A percentile compares a stretch with the other conserved stretches of the same genome.
phyloP scores from a whole-genome alignment of 35 echinoderm and acorn worm genomes.

The Heliocidaris erythrogramma region DNA sequence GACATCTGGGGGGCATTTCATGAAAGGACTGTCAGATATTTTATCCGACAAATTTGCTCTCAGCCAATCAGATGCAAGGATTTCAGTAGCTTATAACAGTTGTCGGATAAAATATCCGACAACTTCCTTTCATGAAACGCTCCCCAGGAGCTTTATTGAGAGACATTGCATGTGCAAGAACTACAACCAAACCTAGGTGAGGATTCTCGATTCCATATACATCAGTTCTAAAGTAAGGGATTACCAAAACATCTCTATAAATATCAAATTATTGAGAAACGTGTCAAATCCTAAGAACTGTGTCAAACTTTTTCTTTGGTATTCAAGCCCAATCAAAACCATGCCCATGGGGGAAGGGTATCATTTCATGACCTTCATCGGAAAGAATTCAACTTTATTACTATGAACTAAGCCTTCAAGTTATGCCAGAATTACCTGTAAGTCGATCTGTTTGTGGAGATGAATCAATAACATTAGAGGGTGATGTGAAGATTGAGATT shows the following conservation, averaged over 20 bases:
- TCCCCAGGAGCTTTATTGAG: background rate
- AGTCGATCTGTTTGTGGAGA: background rate
- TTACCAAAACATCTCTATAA: background rate
- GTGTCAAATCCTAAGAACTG: background rate
- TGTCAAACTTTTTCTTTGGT: background rate
- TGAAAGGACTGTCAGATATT: too few relatives aligned
- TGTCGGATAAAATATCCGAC: too few relatives aligned
- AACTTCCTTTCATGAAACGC: too few relatives aligned
- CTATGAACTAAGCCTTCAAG: background rate
- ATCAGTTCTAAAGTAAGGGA: background rate
- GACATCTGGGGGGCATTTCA: too few relatives aligned
- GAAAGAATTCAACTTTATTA: background rate
- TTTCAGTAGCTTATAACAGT: too few relatives aligned
- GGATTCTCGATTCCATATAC: background rate
- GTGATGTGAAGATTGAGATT: background rate
- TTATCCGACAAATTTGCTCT: too few relatives aligned
- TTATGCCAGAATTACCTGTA: background rate
- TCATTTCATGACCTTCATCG: background rate
- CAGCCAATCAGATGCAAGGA: too few relatives aligned
- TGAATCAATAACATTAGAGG: background rate
- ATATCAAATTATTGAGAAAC: background rate
- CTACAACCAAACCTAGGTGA: background rate
- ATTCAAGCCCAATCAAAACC: background rate
- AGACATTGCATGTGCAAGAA: background rate
- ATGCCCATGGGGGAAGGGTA: background rate